Conservation (phyloP, 2,888 invertebrate genomes). For the Troglohyphantes excavatus region DNA sequence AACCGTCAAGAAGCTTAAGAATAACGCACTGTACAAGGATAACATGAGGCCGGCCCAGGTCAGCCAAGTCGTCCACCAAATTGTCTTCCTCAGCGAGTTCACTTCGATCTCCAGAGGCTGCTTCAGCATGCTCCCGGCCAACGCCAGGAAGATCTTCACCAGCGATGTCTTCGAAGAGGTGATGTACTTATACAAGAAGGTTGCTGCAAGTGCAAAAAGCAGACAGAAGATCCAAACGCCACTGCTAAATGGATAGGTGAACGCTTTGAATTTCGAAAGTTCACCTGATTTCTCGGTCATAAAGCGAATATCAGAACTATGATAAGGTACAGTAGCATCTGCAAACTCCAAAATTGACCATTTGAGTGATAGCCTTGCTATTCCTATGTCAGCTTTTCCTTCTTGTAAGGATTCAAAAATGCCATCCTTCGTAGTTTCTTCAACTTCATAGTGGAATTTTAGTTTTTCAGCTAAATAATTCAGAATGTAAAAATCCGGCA, state of each 20-base stretch:
- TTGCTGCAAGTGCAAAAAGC: neutral
- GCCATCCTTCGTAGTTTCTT: neutral
- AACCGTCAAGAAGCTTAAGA: neutral
- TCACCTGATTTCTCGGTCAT: neutral
- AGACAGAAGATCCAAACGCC: neutral
- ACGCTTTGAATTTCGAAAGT: neutral
- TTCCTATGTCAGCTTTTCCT: neutral
- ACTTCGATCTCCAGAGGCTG: neutral
- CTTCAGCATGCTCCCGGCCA: neutral
- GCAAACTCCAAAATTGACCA: neutral
- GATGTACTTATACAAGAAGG: neutral
- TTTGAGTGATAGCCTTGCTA: neutral
- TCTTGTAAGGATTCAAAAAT: neutral
- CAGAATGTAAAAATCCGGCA: neutral
- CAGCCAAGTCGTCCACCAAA: neutral
- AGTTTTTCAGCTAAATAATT: neutral
- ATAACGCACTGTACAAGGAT: neutral
- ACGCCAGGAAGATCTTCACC: neutral
- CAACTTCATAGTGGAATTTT: neutral
- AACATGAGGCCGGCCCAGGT: neutral
- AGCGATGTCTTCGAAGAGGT: neutral
- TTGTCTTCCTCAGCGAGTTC: neutral
- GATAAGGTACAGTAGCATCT: neutral
- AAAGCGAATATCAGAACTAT: neutral
- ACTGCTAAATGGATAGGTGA: neutral